phyloP scores from a whole-genome alignment of 2,797 vertebrate species.

The Clarias fuscus region DNA sequence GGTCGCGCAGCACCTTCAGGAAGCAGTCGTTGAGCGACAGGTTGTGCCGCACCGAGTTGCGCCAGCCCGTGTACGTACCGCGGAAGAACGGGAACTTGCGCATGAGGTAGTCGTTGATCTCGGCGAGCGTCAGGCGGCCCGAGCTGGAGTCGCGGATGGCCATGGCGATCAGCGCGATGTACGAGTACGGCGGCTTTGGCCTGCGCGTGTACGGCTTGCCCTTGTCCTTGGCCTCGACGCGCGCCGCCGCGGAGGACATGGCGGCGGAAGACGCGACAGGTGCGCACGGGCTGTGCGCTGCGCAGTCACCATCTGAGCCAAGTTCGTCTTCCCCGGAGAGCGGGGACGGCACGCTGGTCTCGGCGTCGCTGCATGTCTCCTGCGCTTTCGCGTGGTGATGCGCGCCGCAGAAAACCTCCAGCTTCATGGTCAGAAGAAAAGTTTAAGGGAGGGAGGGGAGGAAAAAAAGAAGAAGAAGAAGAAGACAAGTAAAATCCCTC shows the following conservation, averaged over 20 bases:
- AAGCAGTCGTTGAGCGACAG: constrained; percentile 93
- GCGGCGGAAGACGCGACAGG: constrained; percentile 52
- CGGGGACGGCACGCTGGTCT: constrained; percentile 75
- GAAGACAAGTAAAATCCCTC: neutral
- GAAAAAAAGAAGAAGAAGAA: neutral
- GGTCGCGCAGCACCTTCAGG: constrained; percentile 90
- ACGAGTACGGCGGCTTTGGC: constrained; percentile 94
- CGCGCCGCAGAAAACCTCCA: constrained; percentile 80
- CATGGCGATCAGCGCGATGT: constrained; percentile 98
- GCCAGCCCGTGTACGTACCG: constrained; percentile 95
- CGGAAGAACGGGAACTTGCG: constrained; percentile 94
- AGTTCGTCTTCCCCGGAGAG: constrained; percentile 83
- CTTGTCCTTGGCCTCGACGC: constrained; percentile 62
- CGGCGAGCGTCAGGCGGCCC: constrained; percentile 90
- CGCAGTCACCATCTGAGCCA: constrained; percentile 91
- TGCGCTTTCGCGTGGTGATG: constrained; percentile 72
- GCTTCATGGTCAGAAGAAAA: constrained; percentile 75
- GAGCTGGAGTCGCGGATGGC: constrained; percentile 88
- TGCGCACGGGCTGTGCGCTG: constrained; percentile 81
- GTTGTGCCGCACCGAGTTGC: constrained; percentile 95
- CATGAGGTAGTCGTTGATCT: constrained; percentile 97
- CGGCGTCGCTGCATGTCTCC: constrained; percentile 72
- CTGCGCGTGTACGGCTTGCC: constrained; percentile 90
- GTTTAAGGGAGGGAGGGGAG: neutral
- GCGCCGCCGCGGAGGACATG: neutral